Percentiles rank a stretch among this genome's conserved stretches.
phyloP scores from a whole-genome alignment of 1,140 invertebrate genomes.

The Bactericera cockerelli region DNA sequence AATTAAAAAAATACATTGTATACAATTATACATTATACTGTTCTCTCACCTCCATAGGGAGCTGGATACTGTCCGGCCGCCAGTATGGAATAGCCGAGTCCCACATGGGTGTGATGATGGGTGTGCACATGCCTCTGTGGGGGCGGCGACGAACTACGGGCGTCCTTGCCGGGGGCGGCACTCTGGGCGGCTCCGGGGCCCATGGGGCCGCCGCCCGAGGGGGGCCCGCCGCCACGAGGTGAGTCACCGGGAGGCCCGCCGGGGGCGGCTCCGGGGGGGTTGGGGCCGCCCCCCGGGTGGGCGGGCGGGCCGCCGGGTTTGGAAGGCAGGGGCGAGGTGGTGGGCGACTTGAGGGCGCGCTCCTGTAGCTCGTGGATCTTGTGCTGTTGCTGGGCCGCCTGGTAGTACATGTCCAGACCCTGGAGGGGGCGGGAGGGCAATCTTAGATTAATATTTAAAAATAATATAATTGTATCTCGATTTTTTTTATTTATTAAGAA shows the following conservation, averaged over 20 bases:
- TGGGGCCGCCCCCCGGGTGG: slow-evolving; percentile 18
- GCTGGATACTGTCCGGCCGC: slow-evolving; percentile 52
- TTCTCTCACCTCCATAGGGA: slow-evolving; percentile 76
- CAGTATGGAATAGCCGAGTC: slow-evolving; percentile 68
- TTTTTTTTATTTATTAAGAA: too few relatives aligned
- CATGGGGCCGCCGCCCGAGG: slow-evolving; percentile 9
- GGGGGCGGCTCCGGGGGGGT: slow-evolving; percentile 14
- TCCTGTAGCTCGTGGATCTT: slow-evolving; percentile 88
- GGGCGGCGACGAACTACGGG: slow-evolving; percentile 47
- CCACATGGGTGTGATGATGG: slow-evolving; percentile 87
- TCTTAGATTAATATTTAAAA: too few relatives aligned
- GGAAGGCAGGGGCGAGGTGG: slow-evolving; percentile 37
- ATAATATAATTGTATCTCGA: too few relatives aligned
- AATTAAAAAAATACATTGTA: too few relatives aligned
- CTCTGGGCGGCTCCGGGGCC: slow-evolving; percentile 42
- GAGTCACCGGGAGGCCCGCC: slow-evolving; percentile 8
- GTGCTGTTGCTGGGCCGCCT: slow-evolving; percentile 34
- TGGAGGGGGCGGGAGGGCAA: too few relatives aligned
- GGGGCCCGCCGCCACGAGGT: slow-evolving; percentile 18
- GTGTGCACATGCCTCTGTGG: slow-evolving; percentile 85
- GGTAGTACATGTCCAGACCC: slow-evolving; percentile 2
- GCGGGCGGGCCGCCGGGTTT: slow-evolving; percentile 31
- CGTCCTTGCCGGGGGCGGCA: slow-evolving; percentile 23
- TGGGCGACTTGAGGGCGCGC: slow-evolving; percentile 62
- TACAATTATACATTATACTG: too few relatives aligned